Percentiles rank a stretch among this genome's conserved stretches.
Evolutionary conservation across 1,140 invertebrate species (phyloP).

Genomic region (Drosophila kurseongensis): DNA sequence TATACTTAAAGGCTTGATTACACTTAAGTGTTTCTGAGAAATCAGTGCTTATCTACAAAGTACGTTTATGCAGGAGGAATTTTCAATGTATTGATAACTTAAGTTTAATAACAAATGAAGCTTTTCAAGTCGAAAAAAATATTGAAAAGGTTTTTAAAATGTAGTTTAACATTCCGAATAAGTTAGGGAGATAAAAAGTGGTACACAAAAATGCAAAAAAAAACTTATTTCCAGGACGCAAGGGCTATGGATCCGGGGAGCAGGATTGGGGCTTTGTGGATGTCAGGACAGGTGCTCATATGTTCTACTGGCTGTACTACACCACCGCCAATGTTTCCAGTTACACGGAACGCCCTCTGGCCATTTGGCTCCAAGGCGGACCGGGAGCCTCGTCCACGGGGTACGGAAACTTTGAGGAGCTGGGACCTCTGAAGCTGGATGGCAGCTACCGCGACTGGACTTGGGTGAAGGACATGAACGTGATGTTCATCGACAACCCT

Average conservation of each 20-base stretch:
- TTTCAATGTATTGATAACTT: background rate
- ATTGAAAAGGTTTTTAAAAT: too few relatives aligned
- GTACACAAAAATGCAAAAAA: too few relatives aligned
- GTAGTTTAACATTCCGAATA: too few relatives aligned
- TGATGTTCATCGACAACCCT: slow-evolving; percentile 95
- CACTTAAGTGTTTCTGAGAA: slow-evolving; percentile 30
- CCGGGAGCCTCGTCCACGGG: slow-evolving; percentile 91
- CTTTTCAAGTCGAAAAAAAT: too few relatives aligned
- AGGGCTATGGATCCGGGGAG: slow-evolving; percentile 86
- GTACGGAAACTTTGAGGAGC: slow-evolving; percentile 91
- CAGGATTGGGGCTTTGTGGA: slow-evolving; percentile 90
- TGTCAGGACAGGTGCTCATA: slow-evolving; percentile 89
- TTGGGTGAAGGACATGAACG: slow-evolving; percentile 92
- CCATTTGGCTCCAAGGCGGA: slow-evolving; percentile 93
- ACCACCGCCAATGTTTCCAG: slow-evolving; percentile 87
- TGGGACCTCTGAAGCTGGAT: slow-evolving; percentile 89
- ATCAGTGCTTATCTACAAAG: slow-evolving; percentile 1
- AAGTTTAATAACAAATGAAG: too few relatives aligned
- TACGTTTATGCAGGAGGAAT: background rate
- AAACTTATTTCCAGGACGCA: slow-evolving; percentile 29
- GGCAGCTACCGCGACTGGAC: slow-evolving; percentile 88
- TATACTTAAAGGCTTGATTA: slow-evolving; percentile 15
- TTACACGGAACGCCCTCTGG: slow-evolving; percentile 88
- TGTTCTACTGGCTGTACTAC: slow-evolving; percentile 94
- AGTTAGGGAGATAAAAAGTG: too few relatives aligned